phyloP scores from a whole-genome alignment of 2,888 invertebrate genomes.

The Drosophila neonasuta region DNA sequence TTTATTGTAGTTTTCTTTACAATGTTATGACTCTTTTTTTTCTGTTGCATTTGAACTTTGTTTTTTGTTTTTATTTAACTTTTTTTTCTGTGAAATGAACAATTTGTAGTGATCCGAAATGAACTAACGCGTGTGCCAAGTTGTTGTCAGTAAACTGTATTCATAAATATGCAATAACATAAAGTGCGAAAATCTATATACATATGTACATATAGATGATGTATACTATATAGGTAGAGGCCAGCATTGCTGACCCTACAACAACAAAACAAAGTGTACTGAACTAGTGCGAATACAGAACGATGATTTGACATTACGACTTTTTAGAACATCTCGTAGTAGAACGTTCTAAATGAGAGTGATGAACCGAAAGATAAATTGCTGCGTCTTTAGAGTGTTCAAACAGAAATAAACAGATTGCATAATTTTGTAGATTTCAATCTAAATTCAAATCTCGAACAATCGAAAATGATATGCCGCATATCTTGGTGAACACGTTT shows the following conservation, averaged over 20 bases:
- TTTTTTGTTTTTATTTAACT: neutral
- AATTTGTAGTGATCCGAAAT: neutral
- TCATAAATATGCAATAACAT: neutral
- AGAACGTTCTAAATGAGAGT: conserved; percentile 1
- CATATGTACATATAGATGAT: neutral
- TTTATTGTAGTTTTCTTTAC: neutral
- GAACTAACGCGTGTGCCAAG: neutral
- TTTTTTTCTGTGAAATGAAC: neutral
- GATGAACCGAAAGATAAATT: neutral
- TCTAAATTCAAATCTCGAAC: too few relatives aligned
- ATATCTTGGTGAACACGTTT: neutral
- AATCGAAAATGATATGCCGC: neutral
- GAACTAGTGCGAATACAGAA: neutral
- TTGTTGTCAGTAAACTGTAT: neutral
- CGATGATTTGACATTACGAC: neutral
- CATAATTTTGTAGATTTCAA: too few relatives aligned
- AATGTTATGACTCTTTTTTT: neutral
- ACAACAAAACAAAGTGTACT: neutral
- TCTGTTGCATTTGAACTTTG: neutral
- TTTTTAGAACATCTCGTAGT: neutral
- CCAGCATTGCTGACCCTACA: neutral
- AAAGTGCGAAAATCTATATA: neutral
- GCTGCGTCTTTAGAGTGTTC: too few relatives aligned
- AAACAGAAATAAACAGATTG: too few relatives aligned
- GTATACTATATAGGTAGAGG: neutral